A percentile compares a stretch with the other conserved stretches of the same genome.
Evolutionary conservation across 1,140 invertebrate species (phyloP).

Genomic region (Radopholus similis): DNA sequence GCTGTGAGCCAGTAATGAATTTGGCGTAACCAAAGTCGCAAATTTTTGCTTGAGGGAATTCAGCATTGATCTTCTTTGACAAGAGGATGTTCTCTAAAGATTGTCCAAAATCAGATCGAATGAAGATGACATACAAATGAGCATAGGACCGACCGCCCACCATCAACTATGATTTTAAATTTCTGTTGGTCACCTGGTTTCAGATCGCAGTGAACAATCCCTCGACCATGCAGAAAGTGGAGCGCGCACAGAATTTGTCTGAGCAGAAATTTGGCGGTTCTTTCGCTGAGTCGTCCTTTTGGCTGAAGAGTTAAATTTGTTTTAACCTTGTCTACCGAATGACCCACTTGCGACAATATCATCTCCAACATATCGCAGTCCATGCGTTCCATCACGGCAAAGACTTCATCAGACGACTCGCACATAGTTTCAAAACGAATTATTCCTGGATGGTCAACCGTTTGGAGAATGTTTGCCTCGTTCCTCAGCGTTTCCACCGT

Average conservation of each 20-base stretch:
- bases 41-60: slow-evolving; percentile 69
- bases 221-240: slow-evolving; percentile 93
- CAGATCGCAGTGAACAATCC: slow-evolving; percentile 68
- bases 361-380: slow-evolving; percentile 96
- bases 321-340: not conserved
- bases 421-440: slow-evolving; percentile 82
- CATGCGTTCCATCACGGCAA: slow-evolving; percentile 69
- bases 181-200: slow-evolving; percentile 97
- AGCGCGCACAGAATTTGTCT: slow-evolving; percentile 84
- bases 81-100: slow-evolving; percentile 55
- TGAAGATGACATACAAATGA: not conserved
- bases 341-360: slow-evolving; percentile 72
- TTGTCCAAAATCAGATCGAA: not conserved
- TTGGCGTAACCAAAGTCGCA: slow-evolving; percentile 98
- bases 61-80: slow-evolving; percentile 31
- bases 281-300: slow-evolving; percentile 43
- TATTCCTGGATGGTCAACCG: slow-evolving; percentile 61
- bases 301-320: slow-evolving; percentile 1
- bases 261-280: slow-evolving; percentile 52
- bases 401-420: slow-evolving; percentile 83
- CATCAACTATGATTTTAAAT: slow-evolving; percentile 33
- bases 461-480: slow-evolving; percentile 50
- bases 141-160: not conserved
- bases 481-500: slow-evolving; percentile 47
- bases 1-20: slow-evolving; percentile 97